Conservation (phyloP, 2,113 vertebrate genomes). For the Malurus alboscapulatus region DNA sequence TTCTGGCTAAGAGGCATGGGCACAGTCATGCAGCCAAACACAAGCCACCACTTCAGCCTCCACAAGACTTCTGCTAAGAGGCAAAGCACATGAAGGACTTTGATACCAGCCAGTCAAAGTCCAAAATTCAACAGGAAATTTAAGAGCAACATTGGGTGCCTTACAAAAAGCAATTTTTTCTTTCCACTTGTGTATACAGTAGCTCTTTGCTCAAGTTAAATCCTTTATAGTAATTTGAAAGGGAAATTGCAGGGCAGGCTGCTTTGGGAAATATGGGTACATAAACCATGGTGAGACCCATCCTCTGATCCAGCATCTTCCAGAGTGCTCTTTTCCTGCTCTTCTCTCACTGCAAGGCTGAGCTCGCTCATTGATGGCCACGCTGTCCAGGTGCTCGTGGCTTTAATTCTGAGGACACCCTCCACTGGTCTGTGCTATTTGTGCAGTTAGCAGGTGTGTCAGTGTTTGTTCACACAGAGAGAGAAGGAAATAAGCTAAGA, state of each 20-base stretch:
- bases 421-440: neutral
- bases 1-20: neutral
- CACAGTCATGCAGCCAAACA: neutral
- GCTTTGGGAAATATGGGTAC: neutral
- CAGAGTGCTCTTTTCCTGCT: neutral
- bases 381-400: fast-evolving
- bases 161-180: neutral
- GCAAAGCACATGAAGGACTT: neutral
- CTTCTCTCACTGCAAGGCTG: neutral
- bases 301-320: neutral
- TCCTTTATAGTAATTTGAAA: neutral
- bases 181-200: neutral
- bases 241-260: neutral
- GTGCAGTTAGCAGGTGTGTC: neutral
- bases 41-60: neutral
- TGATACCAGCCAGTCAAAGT: neutral
- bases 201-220: neutral
- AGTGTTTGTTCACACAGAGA: neutral
- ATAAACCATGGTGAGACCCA: neutral
- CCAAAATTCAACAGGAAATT: neutral
- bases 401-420: neutral
- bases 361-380: neutral
- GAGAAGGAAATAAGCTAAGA: neutral
- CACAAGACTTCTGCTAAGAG: neutral
- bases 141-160: neutral